Evolutionary conservation across 2,797 vertebrate species (phyloP), one percentile per base, ranked within the genome.

Genomic region (Coregonus ussuriensis): DNA sequence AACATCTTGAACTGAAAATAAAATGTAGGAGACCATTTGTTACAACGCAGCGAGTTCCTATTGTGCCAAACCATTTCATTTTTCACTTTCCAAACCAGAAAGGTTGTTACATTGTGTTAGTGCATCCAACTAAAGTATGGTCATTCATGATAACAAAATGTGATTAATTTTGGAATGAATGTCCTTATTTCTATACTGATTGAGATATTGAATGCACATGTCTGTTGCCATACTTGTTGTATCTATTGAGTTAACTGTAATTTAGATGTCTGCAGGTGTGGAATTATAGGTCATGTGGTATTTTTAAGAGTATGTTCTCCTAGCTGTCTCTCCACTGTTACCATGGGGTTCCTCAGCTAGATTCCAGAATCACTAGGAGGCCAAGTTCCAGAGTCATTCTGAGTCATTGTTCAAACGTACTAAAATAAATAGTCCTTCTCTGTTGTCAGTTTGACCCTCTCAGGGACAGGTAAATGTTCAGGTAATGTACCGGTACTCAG

Each of bases 241-340:
- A 25, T 33, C 65, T 47, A 11, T 47, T 2, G 14, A 6, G n/a
- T 69, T 37, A 25, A 80, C 78, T 85, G 41, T 47, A 11, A 47
- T 47, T 47, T 47, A 47, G 41, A 47, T 47, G 41, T 47, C 9
- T 0, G 41, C 41, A 47, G 41, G 41, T 47, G 3, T 47, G 41
- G 41, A 47, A 47, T 47, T 47, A 3, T 47, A 11, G 76, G 66
- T 87, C 82, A 76, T 51, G 76, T 80, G 68, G 73, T 62, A 33
- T 16, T 54, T 74, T 79, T 41, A 41, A 41, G 75, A 81, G 72
- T 80, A 80, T n/a, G 1, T 79, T 74, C 25, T 54, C 70, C 21
- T 25, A 6, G 65, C 31, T 66, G 71, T 41, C 71, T 54, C 15
- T 47, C 52, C 59, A 47, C 16, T 18, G 54, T 63, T 52, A 31